Evolutionary conservation across 2,113 vertebrate species (phyloP).

Genomic region (Sebastes fasciatus): DNA sequence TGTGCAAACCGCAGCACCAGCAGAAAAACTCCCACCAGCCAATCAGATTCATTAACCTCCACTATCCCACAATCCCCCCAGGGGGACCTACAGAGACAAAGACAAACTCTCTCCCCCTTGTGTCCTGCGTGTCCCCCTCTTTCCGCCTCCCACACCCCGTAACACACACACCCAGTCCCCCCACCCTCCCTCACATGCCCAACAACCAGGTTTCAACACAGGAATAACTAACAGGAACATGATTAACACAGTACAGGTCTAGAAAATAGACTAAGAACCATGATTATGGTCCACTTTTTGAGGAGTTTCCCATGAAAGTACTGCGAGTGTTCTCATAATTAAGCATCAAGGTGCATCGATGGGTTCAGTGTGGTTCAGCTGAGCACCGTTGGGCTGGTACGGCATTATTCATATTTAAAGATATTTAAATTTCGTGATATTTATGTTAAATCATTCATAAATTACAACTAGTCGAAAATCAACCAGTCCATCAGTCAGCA

Average conservation of each 20-base stretch:
- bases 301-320: neutral
- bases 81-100: slow-evolving; percentile 80
- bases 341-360: neutral
- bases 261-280: neutral
- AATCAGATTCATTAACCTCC: slow-evolving; percentile 86
- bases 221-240: slow-evolving; percentile 23
- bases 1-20: slow-evolving; percentile 82
- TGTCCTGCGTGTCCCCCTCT: slow-evolving; percentile 66
- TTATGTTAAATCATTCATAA: neutral
- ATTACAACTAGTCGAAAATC: neutral
- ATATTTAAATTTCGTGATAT: neutral
- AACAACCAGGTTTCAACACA: slow-evolving; percentile 34
- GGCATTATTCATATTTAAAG: neutral
- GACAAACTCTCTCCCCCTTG: slow-evolving; percentile 81
- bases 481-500: slow-evolving; percentile 9
- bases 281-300: neutral
- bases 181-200: slow-evolving; percentile 24
- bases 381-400: neutral
- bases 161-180: slow-evolving; percentile 42
- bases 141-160: slow-evolving; percentile 39
- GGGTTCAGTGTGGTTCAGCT: neutral
- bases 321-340: neutral
- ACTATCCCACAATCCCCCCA: slow-evolving; percentile 77
- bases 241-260: slow-evolving; percentile 14
- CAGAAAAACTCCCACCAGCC: slow-evolving; percentile 80